Evolutionary conservation across 2,888 invertebrate genomes (phyloP).

Genomic region (Cheilosia scutellata): DNA sequence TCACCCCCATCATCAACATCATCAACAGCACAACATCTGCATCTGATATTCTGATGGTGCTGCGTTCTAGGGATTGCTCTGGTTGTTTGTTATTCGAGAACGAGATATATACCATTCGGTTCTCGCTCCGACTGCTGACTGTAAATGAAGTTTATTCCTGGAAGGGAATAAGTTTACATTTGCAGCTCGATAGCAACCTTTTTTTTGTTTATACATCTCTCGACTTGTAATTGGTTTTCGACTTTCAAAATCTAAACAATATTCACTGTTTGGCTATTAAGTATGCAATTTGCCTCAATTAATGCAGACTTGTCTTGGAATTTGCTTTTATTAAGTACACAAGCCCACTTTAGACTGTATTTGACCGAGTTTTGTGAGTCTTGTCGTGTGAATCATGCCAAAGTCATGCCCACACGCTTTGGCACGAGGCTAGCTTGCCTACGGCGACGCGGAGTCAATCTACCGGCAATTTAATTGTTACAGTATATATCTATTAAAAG

Average conservation of each 20-base stretch:
- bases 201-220: constrained; percentile 2
- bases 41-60: constrained; percentile 2
- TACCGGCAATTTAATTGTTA: constrained; percentile 41
- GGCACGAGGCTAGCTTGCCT: constrained; percentile 27
- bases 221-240: constrained; percentile 23
- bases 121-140: not conserved
- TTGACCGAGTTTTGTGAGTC: constrained; percentile 60
- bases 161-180: constrained; percentile 49
- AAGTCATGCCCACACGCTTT: constrained; percentile 13
- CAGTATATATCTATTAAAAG: constrained; percentile 40
- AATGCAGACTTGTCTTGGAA: constrained; percentile 44
- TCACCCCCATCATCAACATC: not conserved
- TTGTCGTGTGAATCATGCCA: constrained; percentile 33
- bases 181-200: not conserved
- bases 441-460: constrained; percentile 14
- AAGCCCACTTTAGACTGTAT: constrained; percentile 34
- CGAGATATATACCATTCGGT: not conserved
- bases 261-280: not conserved
- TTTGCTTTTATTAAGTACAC: constrained; percentile 23
- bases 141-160: constrained; percentile 52
- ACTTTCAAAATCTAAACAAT: constrained; percentile 36
- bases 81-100: not conserved
- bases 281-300: constrained; percentile 1
- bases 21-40: not conserved
- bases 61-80: not conserved